Base-by-base conservation (phyloP, 2,888 invertebrate species). In the Rhorus exstirpatorius region DNA sequence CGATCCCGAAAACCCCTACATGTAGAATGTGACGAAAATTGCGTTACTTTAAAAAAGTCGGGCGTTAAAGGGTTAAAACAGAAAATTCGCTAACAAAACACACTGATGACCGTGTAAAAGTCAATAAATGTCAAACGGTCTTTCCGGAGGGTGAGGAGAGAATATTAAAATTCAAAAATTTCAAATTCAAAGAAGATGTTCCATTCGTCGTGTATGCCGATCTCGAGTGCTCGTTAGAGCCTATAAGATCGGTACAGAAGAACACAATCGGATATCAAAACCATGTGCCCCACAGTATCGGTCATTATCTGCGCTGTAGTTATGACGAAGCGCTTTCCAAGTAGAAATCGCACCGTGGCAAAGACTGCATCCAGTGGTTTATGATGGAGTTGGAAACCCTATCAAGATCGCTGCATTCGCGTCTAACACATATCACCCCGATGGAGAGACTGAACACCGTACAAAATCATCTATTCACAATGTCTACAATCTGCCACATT, bases 341-440 rank as follows among this genome's bases (percentile, higher is more conserved):
- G 55, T 63, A 67, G 31, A 38, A 74, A 55, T 24, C 46, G 24
- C 51, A 55, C 60, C 72, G 78, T 7, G 61, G 44, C 31, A 35
- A 44, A n/a, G 61, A 74, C 49, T 78, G 49, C 35, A 61, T 79
- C 14, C 2, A 79, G 41, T 79, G 44, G 63, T 63, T 82, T 67
- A 58, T 72, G 63, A 17, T 68, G 35, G n/a, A 76, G 8, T n/a
- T 61, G 26, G n/a, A 60, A 12, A 35, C 3, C 3, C 8, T 14
- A 35, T 31, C 63, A 4, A 12, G 3, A 35, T 44, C 12, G 38
- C 12, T 46, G 12, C 3, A 46, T 14, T n/a, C n/a, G 4, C 21
- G 35, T 12, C 6, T 63, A n/a, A 63, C 2, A 14, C n/a, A 26
- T 31, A 17, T 31, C 26, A 10, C 31, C 4, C 58, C 58, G 31